Evolutionary conservation across 1,140 invertebrate species (phyloP).

Genomic region (Diachasma alloeum): DNA sequence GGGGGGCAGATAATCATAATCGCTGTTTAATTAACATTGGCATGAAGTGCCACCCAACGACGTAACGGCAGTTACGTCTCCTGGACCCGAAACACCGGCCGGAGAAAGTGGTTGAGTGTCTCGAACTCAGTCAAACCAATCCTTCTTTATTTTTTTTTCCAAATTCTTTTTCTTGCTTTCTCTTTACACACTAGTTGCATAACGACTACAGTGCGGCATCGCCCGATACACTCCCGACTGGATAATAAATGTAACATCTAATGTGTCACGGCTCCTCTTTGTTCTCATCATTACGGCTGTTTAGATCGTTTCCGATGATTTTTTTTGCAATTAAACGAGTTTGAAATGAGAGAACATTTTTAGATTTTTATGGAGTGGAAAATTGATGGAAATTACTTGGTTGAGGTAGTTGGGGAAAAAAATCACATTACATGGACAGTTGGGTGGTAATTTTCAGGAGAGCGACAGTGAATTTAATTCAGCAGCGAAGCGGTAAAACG

Average conservation of each 20-base stretch:
- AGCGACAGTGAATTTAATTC: too few species aligned
- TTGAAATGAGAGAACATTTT: too few species aligned
- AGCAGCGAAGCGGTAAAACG: too few species aligned
- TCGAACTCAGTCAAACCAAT: slow-evolving; percentile 16
- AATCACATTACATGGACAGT: too few species aligned
- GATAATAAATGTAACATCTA: slow-evolving; percentile 29
- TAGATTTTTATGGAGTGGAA: too few species aligned
- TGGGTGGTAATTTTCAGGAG: too few species aligned
- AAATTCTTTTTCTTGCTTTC: slow-evolving; percentile 59
- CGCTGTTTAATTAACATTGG: background rate
- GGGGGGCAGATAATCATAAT: background rate
- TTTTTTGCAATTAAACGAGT: too few species aligned
- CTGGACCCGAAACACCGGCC: slow-evolving; percentile 44
- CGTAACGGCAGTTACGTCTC: slow-evolving; percentile 39
- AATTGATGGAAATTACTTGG: too few species aligned
- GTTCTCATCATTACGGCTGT: too few species aligned
- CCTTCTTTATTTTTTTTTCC: background rate
- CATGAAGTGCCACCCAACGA: background rate
- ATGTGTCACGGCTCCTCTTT: slow-evolving; percentile 47
- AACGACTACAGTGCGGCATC: slow-evolving; percentile 44
- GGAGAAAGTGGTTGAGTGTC: slow-evolving; percentile 53
- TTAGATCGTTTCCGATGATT: too few species aligned
- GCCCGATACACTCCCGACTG: background rate
- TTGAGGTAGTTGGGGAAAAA: too few species aligned
- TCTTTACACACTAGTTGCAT: slow-evolving; percentile 55